These are phyloP conservation scores for Poecilia wingei DNA, from an alignment of 2,797 vertebrate genomes.

Conservation along the genomic window DNA sequence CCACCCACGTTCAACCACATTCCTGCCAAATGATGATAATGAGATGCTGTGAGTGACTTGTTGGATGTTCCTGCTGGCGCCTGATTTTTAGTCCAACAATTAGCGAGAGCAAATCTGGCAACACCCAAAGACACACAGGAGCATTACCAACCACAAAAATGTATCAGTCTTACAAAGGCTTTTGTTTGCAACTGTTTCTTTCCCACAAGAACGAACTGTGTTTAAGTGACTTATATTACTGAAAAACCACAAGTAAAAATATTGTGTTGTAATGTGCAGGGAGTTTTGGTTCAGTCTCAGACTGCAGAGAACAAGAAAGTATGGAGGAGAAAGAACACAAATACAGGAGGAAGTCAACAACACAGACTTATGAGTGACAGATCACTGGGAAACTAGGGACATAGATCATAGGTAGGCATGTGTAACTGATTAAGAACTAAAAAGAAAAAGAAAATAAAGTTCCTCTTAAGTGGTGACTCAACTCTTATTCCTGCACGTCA, in stretches of 20 bases:
- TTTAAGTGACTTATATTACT: constrained; percentile 29
- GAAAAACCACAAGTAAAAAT: constrained; percentile 31
- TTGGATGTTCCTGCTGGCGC: constrained; percentile 36
- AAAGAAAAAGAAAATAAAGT: constrained; percentile 13
- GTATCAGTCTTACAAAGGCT: constrained; percentile 10
- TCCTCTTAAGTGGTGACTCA: constrained; percentile 39
- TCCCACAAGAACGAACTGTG: constrained; percentile 16
- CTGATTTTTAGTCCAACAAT: constrained; percentile 39
- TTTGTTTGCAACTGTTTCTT: constrained; percentile 35
- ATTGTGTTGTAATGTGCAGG: constrained; percentile 34
- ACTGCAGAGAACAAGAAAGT: constrained; percentile 29
- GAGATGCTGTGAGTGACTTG: constrained; percentile 52
- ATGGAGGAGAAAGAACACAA: constrained; percentile 20
- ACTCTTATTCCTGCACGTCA: constrained; percentile 33
- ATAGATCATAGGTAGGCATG: constrained; percentile 26
- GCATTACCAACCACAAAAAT: constrained; percentile 32
- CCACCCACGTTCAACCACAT: constrained; percentile 62
- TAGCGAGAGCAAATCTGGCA: constrained; percentile 37
- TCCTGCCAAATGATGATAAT: constrained; percentile 64
- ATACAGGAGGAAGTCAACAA: constrained; percentile 7
- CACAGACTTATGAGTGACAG: constrained; percentile 24
- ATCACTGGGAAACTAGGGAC: constrained; percentile 35
- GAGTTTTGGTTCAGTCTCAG: constrained; percentile 22
- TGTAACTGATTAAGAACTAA: constrained; percentile 8
- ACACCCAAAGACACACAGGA: constrained; percentile 29